Conservation (phyloP, 2,888 invertebrate species). For the Polyploca ridens region DNA sequence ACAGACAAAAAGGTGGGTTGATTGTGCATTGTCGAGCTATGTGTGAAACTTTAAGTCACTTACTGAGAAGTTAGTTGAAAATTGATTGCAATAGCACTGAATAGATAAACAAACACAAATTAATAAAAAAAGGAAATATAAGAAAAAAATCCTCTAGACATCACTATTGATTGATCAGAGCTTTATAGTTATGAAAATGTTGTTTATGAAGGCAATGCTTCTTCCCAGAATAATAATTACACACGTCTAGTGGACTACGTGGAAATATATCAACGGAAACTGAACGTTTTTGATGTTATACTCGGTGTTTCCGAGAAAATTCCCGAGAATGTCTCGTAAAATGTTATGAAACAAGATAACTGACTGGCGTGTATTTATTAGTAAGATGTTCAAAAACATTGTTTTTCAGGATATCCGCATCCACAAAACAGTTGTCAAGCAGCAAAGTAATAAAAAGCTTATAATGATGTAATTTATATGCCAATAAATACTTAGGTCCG, state of each 20-base stretch:
- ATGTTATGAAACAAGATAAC: neutral
- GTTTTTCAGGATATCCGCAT: too few relatives aligned
- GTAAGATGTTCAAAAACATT: neutral
- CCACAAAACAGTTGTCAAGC: too few relatives aligned
- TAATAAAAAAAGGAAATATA: neutral
- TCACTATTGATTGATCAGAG: neutral
- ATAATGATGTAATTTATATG: too few relatives aligned
- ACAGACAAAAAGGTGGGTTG: too few relatives aligned
- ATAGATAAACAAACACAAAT: too few relatives aligned
- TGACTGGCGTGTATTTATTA: neutral
- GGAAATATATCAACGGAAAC: constrained; percentile 7
- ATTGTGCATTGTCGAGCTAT: too few relatives aligned
- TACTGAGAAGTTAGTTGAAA: too few relatives aligned
- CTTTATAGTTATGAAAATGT: neutral
- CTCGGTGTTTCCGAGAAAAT: neutral
- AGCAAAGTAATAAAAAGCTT: too few relatives aligned
- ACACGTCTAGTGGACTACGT: neutral
- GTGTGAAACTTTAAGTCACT: too few relatives aligned
- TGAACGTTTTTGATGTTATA: neutral
- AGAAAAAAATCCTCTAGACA: neutral
- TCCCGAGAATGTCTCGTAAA: neutral
- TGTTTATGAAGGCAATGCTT: neutral
- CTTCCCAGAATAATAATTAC: neutral
- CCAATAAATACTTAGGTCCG: too few relatives aligned
- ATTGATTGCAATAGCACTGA: too few relatives aligned